Evolutionary conservation across 2,888 invertebrate genomes (phyloP).

Genomic region (Apodemia zela): DNA sequence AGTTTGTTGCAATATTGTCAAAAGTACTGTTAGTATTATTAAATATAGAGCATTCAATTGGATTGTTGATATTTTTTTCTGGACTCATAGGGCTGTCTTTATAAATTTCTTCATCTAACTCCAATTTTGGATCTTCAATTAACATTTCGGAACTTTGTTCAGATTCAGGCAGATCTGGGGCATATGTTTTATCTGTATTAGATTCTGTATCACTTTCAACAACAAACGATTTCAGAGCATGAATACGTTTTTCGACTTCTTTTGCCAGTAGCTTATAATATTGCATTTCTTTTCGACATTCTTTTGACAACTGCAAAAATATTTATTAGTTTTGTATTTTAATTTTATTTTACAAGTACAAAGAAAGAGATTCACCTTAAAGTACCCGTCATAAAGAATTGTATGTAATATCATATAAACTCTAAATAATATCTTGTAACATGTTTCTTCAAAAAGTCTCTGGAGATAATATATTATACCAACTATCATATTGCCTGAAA

Average conservation of each 20-base stretch:
- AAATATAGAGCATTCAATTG: constrained; percentile 24
- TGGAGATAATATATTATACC: background rate
- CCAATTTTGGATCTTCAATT: constrained; percentile 34
- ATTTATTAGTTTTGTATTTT: constrained; percentile 20
- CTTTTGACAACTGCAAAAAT: constrained; percentile 82
- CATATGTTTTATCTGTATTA: constrained; percentile 49
- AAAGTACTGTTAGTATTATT: constrained; percentile 26
- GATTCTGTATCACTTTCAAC: constrained; percentile 47
- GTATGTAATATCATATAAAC: constrained; percentile 19
- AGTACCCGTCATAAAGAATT: constrained; percentile 14
- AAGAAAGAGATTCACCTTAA: constrained; percentile 23
- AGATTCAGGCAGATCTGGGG: constrained; percentile 54
- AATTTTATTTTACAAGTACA: background rate
- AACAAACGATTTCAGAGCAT: constrained; percentile 59
- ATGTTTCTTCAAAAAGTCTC: constrained; percentile 18
- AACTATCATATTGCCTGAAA: constrained; percentile 16
- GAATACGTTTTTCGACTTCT: constrained; percentile 81
- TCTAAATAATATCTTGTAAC: constrained; percentile 20
- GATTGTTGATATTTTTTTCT: constrained; percentile 32
- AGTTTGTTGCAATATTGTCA: constrained; percentile 38
- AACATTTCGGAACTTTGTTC: constrained; percentile 45
- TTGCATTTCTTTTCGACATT: constrained; percentile 83
- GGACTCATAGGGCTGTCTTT: constrained; percentile 32
- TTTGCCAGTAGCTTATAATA: constrained; percentile 84
- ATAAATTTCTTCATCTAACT: constrained; percentile 35